Base-by-base conservation (phyloP, 1,140 invertebrate genomes). In the Sitophilus oryzae region DNA sequence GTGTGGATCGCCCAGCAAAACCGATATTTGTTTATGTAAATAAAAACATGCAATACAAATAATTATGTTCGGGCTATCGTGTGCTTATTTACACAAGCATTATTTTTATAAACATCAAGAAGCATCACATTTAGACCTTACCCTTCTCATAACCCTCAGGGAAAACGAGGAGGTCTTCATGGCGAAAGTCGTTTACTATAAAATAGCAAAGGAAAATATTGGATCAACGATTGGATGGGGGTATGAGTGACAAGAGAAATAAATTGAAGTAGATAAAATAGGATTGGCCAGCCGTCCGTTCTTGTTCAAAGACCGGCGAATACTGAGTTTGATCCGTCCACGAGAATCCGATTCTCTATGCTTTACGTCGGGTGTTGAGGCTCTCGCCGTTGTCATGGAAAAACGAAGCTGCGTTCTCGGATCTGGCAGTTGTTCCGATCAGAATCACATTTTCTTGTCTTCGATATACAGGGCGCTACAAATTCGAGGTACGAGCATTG, bases 91-190 rank as follows among this genome's bases (percentile, higher is more conserved):
- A 40, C 37, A 46, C 25, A 46, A 46, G 30, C 30, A 46, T 15
- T 23, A 44, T 46, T 25, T 25, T 19, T 2, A 46, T 8, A 30
- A 46, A 46, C 44, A 46, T 46, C 21, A 22, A 46, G 30, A 46
- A 46, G 22, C 44, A 19, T 10, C 8, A 55, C 52, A 55, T n/a
- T n/a, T 55, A 18, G 46, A 63, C 79, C 83, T 82, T 69, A 85
- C 84, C 83, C 83, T 79, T 73, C 83, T 76, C 83, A 85, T 86
- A 56, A 86, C 84, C 58, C 84, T 81, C 15, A 85, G 77, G 11
- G 84, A 86, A 66, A 85, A 86, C 59, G 84, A 85, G 18, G 84
- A 85, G n/a, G 84, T 85, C 79, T 85, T 86, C 84, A 85, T 85
- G 64, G n/a, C n/a, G n/a, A n/a, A n/a, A n/a, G n/a, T n/a, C n/a